Percentiles rank a stretch among this genome's conserved stretches.
phyloP scores from a whole-genome alignment of 2,113 vertebrate genomes.

The Otolemur garnettii region DNA sequence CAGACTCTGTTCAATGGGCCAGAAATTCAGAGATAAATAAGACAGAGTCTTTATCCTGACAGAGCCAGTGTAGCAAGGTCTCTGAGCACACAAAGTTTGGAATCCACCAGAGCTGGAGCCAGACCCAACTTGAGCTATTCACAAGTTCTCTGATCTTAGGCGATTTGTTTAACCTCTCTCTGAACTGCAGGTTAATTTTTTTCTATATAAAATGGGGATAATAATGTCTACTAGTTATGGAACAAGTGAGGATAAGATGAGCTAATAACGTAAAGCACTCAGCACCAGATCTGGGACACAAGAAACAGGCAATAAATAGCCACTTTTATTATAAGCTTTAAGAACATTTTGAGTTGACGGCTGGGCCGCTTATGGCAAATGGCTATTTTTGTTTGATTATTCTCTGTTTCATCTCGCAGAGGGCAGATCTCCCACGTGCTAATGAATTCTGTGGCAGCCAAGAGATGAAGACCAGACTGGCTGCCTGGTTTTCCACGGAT shows the following conservation, averaged over 20 bases:
- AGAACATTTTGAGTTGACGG: constrained; percentile 11
- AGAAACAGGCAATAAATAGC: background rate
- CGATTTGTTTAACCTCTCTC: background rate
- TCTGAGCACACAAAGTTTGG: background rate
- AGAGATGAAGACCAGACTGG: background rate
- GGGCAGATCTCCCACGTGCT: background rate
- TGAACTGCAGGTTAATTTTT: constrained; percentile 13
- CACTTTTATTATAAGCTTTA: background rate
- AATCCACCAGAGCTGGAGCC: background rate
- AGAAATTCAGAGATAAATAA: background rate
- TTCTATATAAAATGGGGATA: background rate
- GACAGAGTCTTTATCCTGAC: rapidly evolving
- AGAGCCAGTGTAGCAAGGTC: background rate
- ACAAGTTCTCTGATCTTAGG: background rate
- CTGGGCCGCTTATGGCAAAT: background rate
- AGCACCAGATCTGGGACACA: background rate
- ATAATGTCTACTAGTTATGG: background rate
- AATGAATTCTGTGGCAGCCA: background rate
- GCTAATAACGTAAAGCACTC: background rate
- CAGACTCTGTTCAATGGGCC: background rate
- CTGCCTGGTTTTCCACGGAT: background rate
- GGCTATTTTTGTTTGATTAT: constrained; percentile 39
- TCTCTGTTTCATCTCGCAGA: constrained; percentile 29
- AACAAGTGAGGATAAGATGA: background rate
- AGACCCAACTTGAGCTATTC: background rate